A percentile compares a stretch with the other conserved stretches of the same genome.
These are phyloP conservation scores for Xanthorhoe spadicearia DNA, from an alignment of 2,888 invertebrate species.

Conservation along the genomic window DNA sequence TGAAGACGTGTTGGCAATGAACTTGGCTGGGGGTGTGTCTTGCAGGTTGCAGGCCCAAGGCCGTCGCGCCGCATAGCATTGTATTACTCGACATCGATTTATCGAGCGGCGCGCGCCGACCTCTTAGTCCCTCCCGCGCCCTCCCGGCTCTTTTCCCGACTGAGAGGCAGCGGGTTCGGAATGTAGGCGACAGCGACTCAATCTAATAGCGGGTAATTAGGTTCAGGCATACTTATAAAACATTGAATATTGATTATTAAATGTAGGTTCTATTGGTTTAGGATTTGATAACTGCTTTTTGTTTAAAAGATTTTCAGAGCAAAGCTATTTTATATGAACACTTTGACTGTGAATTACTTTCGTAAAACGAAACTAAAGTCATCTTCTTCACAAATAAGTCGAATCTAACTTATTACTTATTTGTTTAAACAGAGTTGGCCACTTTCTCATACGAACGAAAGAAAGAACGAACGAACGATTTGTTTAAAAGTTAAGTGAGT, in stretches of 20 bases:
- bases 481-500: conserved; percentile 42
- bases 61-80: conserved; percentile 73
- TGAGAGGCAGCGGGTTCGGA: conserved; percentile 50
- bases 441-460: no score
- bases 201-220: neutral
- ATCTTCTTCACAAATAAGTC: no score
- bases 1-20: conserved; percentile 75
- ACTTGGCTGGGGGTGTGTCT: conserved; percentile 82
- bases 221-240: no score
- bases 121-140: conserved; percentile 58
- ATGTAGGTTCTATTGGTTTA: neutral
- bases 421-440: no score
- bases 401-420: conserved; percentile 32
- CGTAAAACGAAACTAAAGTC: no score
- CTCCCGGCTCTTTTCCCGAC: conserved; percentile 60
- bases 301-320: neutral
- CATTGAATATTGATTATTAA: neutral
- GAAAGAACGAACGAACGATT: no score
- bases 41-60: conserved; percentile 80
- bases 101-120: conserved; percentile 82
- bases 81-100: conserved; percentile 79
- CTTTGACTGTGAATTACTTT: no score
- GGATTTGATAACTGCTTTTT: neutral
- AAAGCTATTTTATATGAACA: neutral
- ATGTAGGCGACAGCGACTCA: conserved; percentile 43